Evolutionary conservation across 2,797 vertebrate genomes (phyloP).

Genomic region (Falco rusticolus): DNA sequence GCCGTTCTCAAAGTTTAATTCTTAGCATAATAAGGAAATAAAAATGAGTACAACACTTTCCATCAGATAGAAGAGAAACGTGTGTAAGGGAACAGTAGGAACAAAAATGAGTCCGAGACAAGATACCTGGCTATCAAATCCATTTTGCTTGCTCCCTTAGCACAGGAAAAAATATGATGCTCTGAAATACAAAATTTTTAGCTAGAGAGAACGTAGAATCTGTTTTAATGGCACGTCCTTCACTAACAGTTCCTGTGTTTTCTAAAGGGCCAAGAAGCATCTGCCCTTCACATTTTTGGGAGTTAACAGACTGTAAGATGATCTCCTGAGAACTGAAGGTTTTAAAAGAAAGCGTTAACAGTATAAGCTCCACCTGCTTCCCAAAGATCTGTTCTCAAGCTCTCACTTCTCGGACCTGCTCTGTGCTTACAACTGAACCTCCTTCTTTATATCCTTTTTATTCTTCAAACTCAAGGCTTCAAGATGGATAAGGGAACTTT

Average conservation of each 20-base stretch:
- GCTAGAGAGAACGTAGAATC: neutral
- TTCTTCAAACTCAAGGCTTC: neutral
- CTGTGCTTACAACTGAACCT: slow-evolving; percentile 3
- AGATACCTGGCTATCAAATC: slow-evolving; percentile 1
- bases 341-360: slow-evolving; percentile 30
- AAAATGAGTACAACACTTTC: slow-evolving; percentile 29
- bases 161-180: neutral
- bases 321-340: slow-evolving; percentile 41
- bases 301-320: neutral
- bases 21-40: slow-evolving; percentile 41
- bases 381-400: slow-evolving; percentile 24
- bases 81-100: neutral
- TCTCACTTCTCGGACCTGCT: neutral
- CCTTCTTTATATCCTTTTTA: slow-evolving; percentile 5
- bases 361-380: slow-evolving; percentile 35
- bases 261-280: neutral
- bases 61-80: slow-evolving; percentile 21
- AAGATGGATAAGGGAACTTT: neutral
- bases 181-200: neutral
- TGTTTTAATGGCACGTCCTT: neutral
- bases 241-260: neutral
- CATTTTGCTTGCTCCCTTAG: neutral
- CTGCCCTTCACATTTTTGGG: slow-evolving; percentile 8
- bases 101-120: neutral
- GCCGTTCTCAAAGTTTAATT: neutral